Evolutionary conservation across 2,888 invertebrate species (phyloP), one percentile per base, ranked within the genome.

Genomic region (Acrobasis consociella): DNA sequence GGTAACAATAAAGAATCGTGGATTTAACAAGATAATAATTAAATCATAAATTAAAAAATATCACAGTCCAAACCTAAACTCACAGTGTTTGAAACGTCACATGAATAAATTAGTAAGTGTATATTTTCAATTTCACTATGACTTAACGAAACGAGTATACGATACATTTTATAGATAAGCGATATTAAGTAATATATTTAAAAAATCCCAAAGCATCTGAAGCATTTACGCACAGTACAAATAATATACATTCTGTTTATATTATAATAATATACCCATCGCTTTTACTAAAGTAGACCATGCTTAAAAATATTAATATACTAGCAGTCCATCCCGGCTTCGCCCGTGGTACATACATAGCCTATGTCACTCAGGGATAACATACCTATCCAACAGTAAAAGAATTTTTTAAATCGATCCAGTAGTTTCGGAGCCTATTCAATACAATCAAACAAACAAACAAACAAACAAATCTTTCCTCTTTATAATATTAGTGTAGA

Each of bases 1-100:
- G 71, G 73, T 74, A 78, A 80, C 76, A 79, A 77, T 81, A 80
- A 80, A 69, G 67, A 76, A 76, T 78, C 70, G 77, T 83, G 85
- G 76, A 78, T 80, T 83, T 75, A 68, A 72, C 72, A 70, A 71
- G 71, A 68, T 78, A 75, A 72, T 72, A 66, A 69, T 69, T 75
- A 71, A 69, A 75, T 70, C 70, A 67, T 70, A 72, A 69, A 66
- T 76, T 75, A 68, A 70, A 72, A 72, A 76, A 70, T 70, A 76
- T 80, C 82, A 86, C 83, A 85, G 76, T 83, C 78, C 77, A 81
- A 75, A 76, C 76, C 72, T 78, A 76, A 82, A 81, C 77, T 83
- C 87, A 89, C 82, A 72, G 77, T 81, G 82, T 87, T 87, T 85
- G 80, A 78, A 74, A 72, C 71, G 72, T 85, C 86, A 87, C 84